Conservation (phyloP, 2,888 invertebrate species). For the Panopea generosa region DNA sequence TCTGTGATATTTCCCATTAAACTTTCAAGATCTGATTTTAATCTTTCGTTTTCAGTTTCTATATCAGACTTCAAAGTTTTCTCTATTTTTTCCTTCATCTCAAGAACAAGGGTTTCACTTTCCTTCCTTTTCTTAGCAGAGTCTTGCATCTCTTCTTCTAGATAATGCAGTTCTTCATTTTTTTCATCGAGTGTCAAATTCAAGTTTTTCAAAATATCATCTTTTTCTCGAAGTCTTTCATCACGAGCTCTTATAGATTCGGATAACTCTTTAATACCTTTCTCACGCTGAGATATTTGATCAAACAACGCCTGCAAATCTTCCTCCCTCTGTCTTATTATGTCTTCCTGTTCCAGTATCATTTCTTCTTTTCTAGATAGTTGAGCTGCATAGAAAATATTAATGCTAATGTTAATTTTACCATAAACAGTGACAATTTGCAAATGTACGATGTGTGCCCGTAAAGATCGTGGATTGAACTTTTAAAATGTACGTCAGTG, state of each 20-base stretch:
- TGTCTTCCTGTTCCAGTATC: slow-evolving; percentile 74
- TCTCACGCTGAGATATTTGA: slow-evolving; percentile 77
- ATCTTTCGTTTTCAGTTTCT: slow-evolving; percentile 72
- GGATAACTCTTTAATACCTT: slow-evolving; percentile 70
- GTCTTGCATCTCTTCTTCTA: slow-evolving; percentile 76
- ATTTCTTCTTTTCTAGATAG: slow-evolving; percentile 73
- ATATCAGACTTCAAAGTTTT: slow-evolving; percentile 68
- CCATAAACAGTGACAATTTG: no score
- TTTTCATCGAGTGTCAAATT: slow-evolving; percentile 74
- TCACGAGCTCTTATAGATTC: slow-evolving; percentile 78
- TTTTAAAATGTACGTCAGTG: no score
- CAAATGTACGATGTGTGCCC: no score
- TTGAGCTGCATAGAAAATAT: no score
- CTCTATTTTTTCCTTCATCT: slow-evolving; percentile 65
- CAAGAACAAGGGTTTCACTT: slow-evolving; percentile 70
- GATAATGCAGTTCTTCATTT: slow-evolving; percentile 74
- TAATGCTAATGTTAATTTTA: no score
- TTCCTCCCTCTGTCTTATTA: slow-evolving; percentile 69
- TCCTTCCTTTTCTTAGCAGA: slow-evolving; percentile 70
- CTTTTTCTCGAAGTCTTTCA: slow-evolving; percentile 81
- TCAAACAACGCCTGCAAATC: slow-evolving; percentile 73
- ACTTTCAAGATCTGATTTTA: slow-evolving; percentile 71
- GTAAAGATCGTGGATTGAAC: no score
- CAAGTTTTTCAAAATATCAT: slow-evolving; percentile 76
- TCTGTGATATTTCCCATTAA: slow-evolving; percentile 76